Evolutionary conservation across 2,113 vertebrate species (phyloP).

Genomic region (Rhabdomys dilectus): DNA sequence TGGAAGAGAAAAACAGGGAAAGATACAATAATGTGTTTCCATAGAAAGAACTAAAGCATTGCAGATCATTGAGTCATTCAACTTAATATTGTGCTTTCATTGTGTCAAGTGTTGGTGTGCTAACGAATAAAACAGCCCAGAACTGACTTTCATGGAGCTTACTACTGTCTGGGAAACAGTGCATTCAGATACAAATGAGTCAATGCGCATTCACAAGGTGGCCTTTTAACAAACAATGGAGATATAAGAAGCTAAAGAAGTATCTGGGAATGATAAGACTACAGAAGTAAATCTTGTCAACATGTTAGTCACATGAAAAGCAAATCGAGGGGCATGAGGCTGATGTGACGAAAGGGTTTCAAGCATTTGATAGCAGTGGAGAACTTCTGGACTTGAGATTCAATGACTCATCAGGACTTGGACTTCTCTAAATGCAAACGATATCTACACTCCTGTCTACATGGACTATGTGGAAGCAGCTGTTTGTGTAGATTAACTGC

Average conservation of each 20-base stretch:
- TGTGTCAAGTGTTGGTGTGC: background rate
- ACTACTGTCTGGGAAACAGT: conserved; percentile 11
- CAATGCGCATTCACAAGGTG: background rate
- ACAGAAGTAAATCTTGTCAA: background rate
- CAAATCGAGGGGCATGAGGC: background rate
- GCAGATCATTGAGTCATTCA: background rate
- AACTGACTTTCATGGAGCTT: background rate
- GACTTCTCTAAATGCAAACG: conserved; percentile 7
- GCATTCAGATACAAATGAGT: conserved; percentile 25
- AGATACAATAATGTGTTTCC: background rate
- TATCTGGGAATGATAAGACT: background rate
- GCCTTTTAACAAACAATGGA: conserved; percentile 4
- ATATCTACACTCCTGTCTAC: background rate
- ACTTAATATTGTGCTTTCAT: background rate
- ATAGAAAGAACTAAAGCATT: background rate
- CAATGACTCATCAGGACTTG: background rate
- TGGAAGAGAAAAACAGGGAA: background rate
- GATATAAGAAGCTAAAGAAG: background rate
- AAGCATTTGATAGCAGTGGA: background rate
- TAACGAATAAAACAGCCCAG: background rate
- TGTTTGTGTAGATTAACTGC: conserved; percentile 55
- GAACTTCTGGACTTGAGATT: conserved; percentile 2
- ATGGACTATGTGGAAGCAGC: conserved; percentile 12
- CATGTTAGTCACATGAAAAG: background rate
- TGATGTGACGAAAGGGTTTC: background rate